Base-by-base conservation (phyloP, 1,140 invertebrate species). In the Drosophila murphyi region DNA sequence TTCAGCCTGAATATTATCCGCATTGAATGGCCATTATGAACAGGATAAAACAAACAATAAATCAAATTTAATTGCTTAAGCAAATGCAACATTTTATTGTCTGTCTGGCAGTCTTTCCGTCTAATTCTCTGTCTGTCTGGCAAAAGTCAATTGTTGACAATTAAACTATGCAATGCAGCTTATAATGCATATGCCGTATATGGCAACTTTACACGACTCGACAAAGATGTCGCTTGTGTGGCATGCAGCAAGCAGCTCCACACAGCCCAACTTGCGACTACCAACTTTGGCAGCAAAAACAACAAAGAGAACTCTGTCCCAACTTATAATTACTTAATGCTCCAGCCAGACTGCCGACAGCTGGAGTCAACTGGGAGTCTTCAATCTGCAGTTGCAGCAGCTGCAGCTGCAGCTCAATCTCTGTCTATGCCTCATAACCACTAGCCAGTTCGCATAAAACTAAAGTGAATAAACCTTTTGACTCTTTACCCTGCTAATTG, bases 271-370 rank as follows among this genome's bases (percentile, higher is more conserved):
- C 51, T 71, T 57, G 70, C 74, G 64, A 78, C 72, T 78, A 67
- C 68, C 85, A 83, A 88, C 83, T 89, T 89, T 88, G 72, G 67
- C 54, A 54, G 20, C 55, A 39, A 29, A 35, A 56, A 28, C 35
- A 56, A 31, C 37, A 39, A 52, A 4, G 35, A 6, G 5, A 80
- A 81, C 78, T 77, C 69, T 32, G 51, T 60, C 47, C 29, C 61
- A 89, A 88, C 80, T 88, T 89, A 88, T 88, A 89, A 88, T 88
- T 88, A 88, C 83, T 88, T 88, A 88, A 88, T 89, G 83, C 52
- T 88, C 41, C 57, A 31, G 50, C 48, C 59, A 70, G 76, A 64
- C 76, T 68, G 75, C 39, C 65, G 65, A 52, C 43, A 65, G 35
- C 43, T 62, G 41, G n/a, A 61, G 52, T 31, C 34, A 34, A 20